Conservation (phyloP, 2,888 invertebrate species). For the Teleiodes luculella region DNA sequence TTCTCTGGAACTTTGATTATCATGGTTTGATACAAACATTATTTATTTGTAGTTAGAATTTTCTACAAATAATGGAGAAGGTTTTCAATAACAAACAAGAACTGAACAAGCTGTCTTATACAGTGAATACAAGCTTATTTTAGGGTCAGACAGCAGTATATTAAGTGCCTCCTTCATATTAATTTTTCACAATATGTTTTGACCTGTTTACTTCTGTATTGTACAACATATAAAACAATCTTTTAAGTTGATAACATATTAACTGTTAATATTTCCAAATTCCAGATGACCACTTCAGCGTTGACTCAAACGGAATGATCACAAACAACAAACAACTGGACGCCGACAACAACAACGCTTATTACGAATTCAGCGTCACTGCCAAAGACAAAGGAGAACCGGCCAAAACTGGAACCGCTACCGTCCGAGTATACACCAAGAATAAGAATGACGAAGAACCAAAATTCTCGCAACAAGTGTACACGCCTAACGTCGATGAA, state of each 20-base stretch:
- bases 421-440: slow-evolving; percentile 96
- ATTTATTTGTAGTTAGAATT: too few relatives aligned
- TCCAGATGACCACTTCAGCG: slow-evolving; percentile 95
- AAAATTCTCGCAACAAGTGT: slow-evolving; percentile 97
- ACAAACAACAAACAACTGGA: slow-evolving; percentile 95
- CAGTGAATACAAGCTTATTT: too few relatives aligned
- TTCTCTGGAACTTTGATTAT: too few relatives aligned
- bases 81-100: too few relatives aligned
- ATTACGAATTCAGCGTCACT: slow-evolving; percentile 95
- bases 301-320: slow-evolving; percentile 95
- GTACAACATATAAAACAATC: too few relatives aligned
- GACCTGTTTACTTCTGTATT: too few relatives aligned
- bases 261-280: background rate
- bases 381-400: slow-evolving; percentile 97
- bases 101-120: too few relatives aligned
- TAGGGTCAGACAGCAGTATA: too few relatives aligned
- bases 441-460: slow-evolving; percentile 99
- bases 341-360: slow-evolving; percentile 97
- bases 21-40: too few relatives aligned
- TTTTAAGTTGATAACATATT: background rate
- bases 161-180: too few relatives aligned
- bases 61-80: too few relatives aligned
- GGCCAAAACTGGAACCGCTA: slow-evolving; percentile 93
- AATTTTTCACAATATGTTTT: too few relatives aligned
- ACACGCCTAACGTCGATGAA: slow-evolving; percentile 97